phyloP scores from a whole-genome alignment of 2,797 vertebrate species.

The Cossypha caffra region DNA sequence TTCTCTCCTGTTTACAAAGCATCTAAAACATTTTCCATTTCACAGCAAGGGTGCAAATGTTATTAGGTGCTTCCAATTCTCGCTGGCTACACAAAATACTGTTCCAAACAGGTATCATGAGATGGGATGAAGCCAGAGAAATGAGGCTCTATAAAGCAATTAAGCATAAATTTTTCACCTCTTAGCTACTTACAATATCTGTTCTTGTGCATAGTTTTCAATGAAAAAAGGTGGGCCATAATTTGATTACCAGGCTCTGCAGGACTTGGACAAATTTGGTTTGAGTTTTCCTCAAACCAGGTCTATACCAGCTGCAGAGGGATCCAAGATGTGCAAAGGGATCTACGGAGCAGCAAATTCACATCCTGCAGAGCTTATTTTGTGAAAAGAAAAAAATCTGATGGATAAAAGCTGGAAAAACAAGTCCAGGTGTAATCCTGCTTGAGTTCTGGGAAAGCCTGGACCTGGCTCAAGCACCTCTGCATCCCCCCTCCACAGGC shows the following conservation, averaged over 20 bases:
- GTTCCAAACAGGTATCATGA: not conserved
- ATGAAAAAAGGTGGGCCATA: not conserved
- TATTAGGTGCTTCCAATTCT: not conserved
- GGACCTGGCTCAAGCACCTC: not conserved
- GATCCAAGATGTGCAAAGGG: not conserved
- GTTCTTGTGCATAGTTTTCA: not conserved
- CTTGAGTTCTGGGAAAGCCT: not conserved
- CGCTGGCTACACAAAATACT: not conserved
- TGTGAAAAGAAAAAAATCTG: not conserved
- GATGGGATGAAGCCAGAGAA: accelerated
- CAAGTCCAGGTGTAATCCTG: not conserved
- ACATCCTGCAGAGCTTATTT: not conserved
- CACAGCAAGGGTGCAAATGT: not conserved
- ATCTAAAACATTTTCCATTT: not conserved
- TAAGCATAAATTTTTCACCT: not conserved
- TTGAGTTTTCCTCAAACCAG: not conserved
- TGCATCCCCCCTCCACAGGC: not conserved
- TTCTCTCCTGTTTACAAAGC: not conserved
- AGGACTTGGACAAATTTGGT: not conserved
- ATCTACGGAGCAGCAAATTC: not conserved
- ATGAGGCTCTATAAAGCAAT: not conserved
- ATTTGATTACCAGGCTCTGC: not conserved
- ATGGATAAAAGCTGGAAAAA: not conserved
- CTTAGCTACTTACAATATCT: not conserved
- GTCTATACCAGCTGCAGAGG: not conserved